phyloP scores from a whole-genome alignment of 2,113 vertebrate species.

The Actenoides lindsayi region DNA sequence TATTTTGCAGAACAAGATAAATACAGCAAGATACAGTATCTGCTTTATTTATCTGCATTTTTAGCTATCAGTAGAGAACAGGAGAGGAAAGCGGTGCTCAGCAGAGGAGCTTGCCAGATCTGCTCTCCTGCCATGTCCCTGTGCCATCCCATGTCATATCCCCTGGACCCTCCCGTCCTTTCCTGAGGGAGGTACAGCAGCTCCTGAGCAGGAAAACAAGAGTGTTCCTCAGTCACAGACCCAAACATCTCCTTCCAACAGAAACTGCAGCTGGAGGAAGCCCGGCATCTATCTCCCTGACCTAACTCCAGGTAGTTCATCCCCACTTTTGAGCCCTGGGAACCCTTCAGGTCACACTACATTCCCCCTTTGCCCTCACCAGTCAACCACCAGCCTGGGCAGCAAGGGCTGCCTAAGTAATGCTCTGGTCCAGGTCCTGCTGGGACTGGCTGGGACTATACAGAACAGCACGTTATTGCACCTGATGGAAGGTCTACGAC shows the following conservation, averaged over 20 bases:
- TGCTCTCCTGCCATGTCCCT: background rate
- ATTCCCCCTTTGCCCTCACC: rapidly evolving
- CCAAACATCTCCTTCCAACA: background rate
- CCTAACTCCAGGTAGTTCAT: rapidly evolving
- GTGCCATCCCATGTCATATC: rapidly evolving
- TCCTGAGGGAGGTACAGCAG: background rate
- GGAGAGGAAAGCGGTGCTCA: background rate
- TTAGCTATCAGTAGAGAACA: background rate
- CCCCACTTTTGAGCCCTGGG: too few relatives aligned
- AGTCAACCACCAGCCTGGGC: background rate
- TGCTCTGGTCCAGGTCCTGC: background rate
- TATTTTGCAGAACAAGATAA: background rate
- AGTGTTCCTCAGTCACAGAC: background rate
- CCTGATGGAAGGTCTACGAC: background rate
- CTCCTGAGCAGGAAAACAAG: background rate
- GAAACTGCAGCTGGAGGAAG: rapidly evolving
- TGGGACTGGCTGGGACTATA: background rate
- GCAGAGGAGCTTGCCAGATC: background rate
- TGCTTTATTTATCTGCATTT: background rate
- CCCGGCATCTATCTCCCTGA: background rate
- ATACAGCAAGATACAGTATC: background rate
- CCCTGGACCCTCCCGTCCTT: rapidly evolving
- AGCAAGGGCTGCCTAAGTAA: background rate
- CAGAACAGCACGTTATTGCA: too few relatives aligned
- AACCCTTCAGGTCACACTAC: background rate